These are phyloP conservation scores for Metopia argyrocephala DNA, from an alignment of 2,888 invertebrate genomes.

Conservation along the genomic window DNA sequence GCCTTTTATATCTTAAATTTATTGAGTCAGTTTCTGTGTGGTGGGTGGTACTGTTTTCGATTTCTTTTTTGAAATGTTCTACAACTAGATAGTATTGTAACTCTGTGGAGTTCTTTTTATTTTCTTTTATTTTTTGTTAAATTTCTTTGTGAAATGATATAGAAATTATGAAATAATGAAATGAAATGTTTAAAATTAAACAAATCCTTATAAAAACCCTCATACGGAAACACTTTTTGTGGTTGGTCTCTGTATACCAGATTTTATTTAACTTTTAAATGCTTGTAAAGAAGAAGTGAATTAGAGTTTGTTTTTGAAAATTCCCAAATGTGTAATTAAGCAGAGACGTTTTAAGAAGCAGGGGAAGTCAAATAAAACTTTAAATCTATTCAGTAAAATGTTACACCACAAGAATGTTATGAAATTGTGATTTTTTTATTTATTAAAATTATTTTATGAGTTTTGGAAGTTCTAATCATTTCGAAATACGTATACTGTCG, in stretches of 20 bases:
- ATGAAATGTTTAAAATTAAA: constrained; percentile 52
- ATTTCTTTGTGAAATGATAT: constrained; percentile 57
- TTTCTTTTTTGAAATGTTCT: no score
- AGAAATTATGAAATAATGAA: constrained; percentile 51
- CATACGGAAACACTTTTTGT: neutral
- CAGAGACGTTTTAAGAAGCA: constrained; percentile 26
- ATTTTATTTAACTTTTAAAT: neutral
- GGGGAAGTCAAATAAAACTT: no score
- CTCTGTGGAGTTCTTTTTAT: neutral
- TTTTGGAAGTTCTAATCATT: no score
- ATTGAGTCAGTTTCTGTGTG: no score
- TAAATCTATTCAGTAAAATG: no score
- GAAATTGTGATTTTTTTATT: no score
- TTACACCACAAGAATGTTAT: no score
- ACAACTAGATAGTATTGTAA: no score
- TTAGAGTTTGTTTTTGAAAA: constrained; percentile 7
- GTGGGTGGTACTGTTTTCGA: no score
- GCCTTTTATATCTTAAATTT: no score
- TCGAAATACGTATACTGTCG: no score
- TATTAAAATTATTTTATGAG: no score
- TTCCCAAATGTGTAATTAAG: constrained; percentile 44
- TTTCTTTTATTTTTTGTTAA: neutral
- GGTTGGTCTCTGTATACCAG: neutral
- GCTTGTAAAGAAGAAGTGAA: neutral
- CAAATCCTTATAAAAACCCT: constrained; percentile 1